Conservation (phyloP, 2,797 vertebrate species). For the Diplodus sargus region DNA sequence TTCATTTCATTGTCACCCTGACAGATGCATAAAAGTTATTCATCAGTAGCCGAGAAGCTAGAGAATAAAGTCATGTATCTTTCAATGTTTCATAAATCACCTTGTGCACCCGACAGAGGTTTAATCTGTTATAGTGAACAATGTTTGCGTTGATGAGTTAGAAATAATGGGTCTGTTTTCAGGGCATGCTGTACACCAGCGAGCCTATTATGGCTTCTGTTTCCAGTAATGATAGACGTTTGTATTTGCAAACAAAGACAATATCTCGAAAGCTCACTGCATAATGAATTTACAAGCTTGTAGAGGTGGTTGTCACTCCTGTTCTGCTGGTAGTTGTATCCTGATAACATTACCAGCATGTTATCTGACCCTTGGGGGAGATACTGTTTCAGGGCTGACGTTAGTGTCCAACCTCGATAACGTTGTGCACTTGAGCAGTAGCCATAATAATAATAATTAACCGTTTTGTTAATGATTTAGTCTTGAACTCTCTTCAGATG, state of each 20-base stretch:
- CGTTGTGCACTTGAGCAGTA: background rate
- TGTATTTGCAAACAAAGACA: constrained; percentile 30
- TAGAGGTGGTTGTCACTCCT: constrained; percentile 4
- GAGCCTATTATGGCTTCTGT: constrained; percentile 3
- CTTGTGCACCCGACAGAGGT: background rate
- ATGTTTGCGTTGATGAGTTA: constrained; percentile 13
- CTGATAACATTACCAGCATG: constrained; percentile 11
- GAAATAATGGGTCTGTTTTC: constrained; percentile 4
- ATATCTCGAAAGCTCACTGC: constrained; percentile 6
- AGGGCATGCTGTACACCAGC: background rate
- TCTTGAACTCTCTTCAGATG: constrained; percentile 15
- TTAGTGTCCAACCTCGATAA: background rate
- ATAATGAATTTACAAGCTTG: constrained; percentile 31
- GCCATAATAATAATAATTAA: constrained; percentile 58
- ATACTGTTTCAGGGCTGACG: constrained; percentile 7
- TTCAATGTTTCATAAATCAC: constrained; percentile 17
- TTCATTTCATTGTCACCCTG: background rate
- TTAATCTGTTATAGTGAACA: background rate
- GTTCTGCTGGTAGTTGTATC: constrained; percentile 6
- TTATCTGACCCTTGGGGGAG: constrained; percentile 18
- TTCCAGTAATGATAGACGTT: constrained; percentile 9
- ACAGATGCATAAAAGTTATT: constrained; percentile 4
- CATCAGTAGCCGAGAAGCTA: background rate
- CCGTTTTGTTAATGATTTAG: constrained; percentile 54
- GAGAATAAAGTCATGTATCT: background rate